A percentile compares a stretch with the other conserved stretches of the same genome.
Evolutionary conservation across 2,888 invertebrate genomes (phyloP).

Genomic region (Drosophila neonasuta): DNA sequence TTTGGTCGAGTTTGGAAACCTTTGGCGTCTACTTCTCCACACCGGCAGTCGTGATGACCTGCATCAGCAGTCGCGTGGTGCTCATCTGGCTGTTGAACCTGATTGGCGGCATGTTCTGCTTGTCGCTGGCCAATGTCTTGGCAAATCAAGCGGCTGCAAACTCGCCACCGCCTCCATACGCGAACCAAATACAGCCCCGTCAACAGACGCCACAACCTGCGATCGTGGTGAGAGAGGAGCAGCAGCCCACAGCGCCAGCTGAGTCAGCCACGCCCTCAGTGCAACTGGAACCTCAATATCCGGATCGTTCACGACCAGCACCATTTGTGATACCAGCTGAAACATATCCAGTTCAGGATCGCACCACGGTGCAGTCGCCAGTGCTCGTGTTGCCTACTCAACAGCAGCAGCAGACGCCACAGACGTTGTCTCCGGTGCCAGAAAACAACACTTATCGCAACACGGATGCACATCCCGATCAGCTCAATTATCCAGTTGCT

Average conservation of each 20-base stretch:
- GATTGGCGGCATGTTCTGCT: constrained; percentile 78
- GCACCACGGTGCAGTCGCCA: constrained; percentile 63
- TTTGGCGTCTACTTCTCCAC: constrained; percentile 75
- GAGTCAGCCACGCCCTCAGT: constrained; percentile 4
- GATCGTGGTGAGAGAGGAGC: constrained; percentile 6
- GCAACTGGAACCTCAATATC: constrained; percentile 40
- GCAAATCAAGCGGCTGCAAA: constrained; percentile 53
- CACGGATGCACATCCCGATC: constrained; percentile 78
- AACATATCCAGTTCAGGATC: constrained; percentile 54
- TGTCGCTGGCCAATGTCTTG: constrained; percentile 72
- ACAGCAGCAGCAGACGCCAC: constrained; percentile 28
- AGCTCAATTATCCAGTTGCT: constrained; percentile 73
- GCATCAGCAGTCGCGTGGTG: constrained; percentile 83
- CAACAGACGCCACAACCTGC: constrained; percentile 39
- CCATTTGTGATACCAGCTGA: constrained; percentile 64
- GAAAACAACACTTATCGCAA: constrained; percentile 73
- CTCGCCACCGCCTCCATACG: neutral
- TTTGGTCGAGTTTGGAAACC: constrained; percentile 40
- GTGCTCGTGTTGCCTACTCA: constrained; percentile 56
- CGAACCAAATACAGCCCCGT: constrained; percentile 22
- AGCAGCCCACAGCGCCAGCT: constrained; percentile 34
- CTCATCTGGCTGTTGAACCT: constrained; percentile 83
- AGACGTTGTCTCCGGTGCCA: constrained; percentile 23
- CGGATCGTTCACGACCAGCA: constrained; percentile 61
- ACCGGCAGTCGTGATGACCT: constrained; percentile 83